Percentiles rank a stretch among this genome's conserved stretches.
These are phyloP conservation scores for Cybosia mesomella DNA, from an alignment of 2,888 invertebrate species.

Conservation along the genomic window DNA sequence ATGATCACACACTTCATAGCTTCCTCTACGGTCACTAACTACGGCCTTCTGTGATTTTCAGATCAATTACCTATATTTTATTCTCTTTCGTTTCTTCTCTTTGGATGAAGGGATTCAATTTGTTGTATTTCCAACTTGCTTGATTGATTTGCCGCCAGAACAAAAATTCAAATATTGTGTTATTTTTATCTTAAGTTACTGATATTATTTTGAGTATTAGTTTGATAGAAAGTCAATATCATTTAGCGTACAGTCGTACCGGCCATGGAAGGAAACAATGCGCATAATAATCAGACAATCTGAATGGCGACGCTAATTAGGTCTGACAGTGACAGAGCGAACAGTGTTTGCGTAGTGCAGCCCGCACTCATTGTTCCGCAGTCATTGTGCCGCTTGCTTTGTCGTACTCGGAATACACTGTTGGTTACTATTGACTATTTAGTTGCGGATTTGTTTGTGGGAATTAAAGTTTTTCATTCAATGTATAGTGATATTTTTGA, in stretches of 20 bases:
- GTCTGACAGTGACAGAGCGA: slow-evolving; percentile 81
- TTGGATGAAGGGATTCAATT: neutral
- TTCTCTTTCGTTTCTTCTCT: neutral
- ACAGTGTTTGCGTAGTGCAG: slow-evolving; percentile 72
- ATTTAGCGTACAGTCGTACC: slow-evolving; percentile 34
- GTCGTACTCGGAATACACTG: slow-evolving; percentile 64
- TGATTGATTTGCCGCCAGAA: too few relatives aligned
- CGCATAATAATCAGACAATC: slow-evolving; percentile 84
- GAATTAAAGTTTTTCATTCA: slow-evolving; percentile 36
- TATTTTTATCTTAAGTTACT: neutral
- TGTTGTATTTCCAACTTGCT: too few relatives aligned
- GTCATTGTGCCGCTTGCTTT: slow-evolving; percentile 75
- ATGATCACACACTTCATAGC: too few relatives aligned
- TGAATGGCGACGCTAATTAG: slow-evolving; percentile 83
- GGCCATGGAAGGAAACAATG: slow-evolving; percentile 72
- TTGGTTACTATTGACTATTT: slow-evolving; percentile 67
- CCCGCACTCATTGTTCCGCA: slow-evolving; percentile 74
- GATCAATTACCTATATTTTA: neutral
- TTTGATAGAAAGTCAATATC: slow-evolving; percentile 49
- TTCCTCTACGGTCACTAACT: too few relatives aligned
- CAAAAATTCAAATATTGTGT: too few relatives aligned
- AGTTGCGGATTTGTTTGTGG: slow-evolving; percentile 54
- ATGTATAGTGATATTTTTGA: neutral
- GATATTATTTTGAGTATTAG: slow-evolving; percentile 4
- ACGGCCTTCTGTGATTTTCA: too few relatives aligned